Conservation (phyloP, 2,888 invertebrate species). For the Malacosoma neustria region DNA sequence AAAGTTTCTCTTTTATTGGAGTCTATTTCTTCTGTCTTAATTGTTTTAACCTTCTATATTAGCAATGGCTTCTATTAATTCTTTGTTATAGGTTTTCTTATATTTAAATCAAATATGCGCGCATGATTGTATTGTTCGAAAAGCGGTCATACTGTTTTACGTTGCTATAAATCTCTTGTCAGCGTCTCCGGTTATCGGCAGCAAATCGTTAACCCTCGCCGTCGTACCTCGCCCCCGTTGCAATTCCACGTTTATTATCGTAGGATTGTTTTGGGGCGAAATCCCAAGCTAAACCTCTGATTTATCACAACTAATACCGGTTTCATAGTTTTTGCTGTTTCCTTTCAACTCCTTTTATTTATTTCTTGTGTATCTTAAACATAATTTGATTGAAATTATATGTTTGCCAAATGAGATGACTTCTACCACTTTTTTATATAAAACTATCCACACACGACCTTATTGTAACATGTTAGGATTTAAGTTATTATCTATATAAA, state of each 20-base stretch:
- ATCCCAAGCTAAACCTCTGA: conserved; percentile 16
- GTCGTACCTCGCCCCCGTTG: conserved; percentile 13
- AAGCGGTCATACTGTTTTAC: conserved; percentile 17
- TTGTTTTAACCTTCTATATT: no score
- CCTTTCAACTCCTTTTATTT: neutral
- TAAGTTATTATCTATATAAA: no score
- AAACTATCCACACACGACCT: no score
- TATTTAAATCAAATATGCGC: neutral
- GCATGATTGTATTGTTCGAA: conserved; percentile 14
- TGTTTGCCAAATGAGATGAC: no score
- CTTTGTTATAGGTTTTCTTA: no score
- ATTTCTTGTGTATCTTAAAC: neutral
- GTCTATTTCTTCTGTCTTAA: no score
- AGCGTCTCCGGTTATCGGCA: conserved; percentile 32
- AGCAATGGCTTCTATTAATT: no score
- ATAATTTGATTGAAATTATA: no score
- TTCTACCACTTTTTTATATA: no score
- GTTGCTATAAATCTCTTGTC: conserved; percentile 27
- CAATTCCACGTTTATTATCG: conserved; percentile 20
- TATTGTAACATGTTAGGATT: no score
- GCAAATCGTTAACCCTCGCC: conserved; percentile 22
- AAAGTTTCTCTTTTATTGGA: no score
- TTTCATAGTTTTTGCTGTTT: neutral
- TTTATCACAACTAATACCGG: conserved; percentile 14
- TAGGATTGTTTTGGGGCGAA: conserved; percentile 21